Evolutionary conservation across 2,113 vertebrate genomes (phyloP).

Genomic region (Boleophthalmus pectinirostris): DNA sequence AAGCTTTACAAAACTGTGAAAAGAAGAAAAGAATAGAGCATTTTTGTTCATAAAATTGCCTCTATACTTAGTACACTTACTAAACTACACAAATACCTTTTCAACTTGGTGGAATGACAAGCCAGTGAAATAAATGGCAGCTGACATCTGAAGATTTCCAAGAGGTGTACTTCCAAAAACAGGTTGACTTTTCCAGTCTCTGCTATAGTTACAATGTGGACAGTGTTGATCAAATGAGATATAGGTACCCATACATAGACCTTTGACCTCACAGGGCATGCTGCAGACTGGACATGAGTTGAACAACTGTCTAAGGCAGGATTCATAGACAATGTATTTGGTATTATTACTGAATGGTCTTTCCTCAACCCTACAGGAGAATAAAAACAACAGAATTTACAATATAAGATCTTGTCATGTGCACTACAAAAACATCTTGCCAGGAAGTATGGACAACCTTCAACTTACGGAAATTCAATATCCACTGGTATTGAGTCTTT

Average conservation of each 20-base stretch:
- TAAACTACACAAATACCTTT: background rate
- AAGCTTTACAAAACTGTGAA: background rate
- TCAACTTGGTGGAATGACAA: background rate
- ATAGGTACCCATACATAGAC: background rate
- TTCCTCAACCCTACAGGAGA: background rate
- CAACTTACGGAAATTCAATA: background rate
- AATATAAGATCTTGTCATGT: too few species aligned
- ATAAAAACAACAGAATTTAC: background rate
- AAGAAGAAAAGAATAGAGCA: background rate
- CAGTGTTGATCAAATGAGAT: background rate
- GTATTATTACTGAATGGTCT: background rate
- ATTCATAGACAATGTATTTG: background rate
- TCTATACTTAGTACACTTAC: background rate
- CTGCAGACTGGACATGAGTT: background rate
- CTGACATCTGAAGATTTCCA: conserved; percentile 2
- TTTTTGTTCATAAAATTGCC: background rate
- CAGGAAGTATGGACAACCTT: too few species aligned
- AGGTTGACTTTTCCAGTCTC: conserved; percentile 4
- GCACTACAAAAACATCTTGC: too few species aligned
- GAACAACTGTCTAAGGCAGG: background rate
- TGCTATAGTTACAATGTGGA: conserved; percentile 1
- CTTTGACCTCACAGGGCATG: background rate
- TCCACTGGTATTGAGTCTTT: background rate
- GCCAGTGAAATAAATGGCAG: background rate
- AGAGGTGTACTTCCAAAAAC: background rate